Percentiles rank a stretch among this genome's conserved stretches.
These are phyloP conservation scores for Anabacerthia variegaticeps DNA, from an alignment of 2,797 vertebrate species.

Conservation along the genomic window DNA sequence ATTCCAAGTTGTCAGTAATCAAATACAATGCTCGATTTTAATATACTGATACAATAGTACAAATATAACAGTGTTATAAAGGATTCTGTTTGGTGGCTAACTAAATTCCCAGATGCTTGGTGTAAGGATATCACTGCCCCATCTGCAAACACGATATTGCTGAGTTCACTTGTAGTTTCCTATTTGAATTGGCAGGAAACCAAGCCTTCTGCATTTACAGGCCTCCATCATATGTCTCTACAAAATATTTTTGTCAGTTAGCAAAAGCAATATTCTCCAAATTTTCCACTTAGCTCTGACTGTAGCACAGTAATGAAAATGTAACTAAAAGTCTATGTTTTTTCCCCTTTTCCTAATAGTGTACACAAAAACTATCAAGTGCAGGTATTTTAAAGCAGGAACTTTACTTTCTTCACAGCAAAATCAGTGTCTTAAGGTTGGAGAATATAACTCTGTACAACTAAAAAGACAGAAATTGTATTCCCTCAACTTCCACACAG, in stretches of 20 bases:
- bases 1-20: not conserved
- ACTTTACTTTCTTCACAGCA: not conserved
- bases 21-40: not conserved
- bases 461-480: not conserved
- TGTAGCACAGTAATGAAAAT: not conserved
- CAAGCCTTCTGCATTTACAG: not conserved
- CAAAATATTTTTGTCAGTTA: not conserved
- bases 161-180: not conserved
- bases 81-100: not conserved
- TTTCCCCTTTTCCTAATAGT: not conserved
- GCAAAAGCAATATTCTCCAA: not conserved
- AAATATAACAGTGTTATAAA: not conserved
- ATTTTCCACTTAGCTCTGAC: not conserved
- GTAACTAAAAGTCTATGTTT: fast-evolving
- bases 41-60: not conserved
- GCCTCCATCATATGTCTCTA: not conserved
- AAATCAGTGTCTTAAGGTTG: not conserved
- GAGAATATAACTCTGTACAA: not conserved
- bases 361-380: not conserved
- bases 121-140: not conserved
- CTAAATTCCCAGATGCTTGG: not conserved
- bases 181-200: not conserved
- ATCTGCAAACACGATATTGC: not conserved
- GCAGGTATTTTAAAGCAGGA: not conserved
- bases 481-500: not conserved